Evolutionary conservation across 2,888 invertebrate species (phyloP).

Genomic region (Polyommatus iphigenia): DNA sequence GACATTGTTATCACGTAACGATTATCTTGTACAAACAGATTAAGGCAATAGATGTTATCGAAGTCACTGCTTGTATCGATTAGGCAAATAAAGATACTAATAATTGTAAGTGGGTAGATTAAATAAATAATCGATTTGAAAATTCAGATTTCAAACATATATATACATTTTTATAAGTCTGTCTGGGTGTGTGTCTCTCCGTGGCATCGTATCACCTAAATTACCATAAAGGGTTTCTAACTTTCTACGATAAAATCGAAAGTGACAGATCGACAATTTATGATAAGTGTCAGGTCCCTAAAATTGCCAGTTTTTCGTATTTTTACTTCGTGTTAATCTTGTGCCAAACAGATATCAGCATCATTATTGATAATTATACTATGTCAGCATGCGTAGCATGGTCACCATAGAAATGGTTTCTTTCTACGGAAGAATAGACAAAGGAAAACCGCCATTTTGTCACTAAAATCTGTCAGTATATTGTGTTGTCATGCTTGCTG

Average conservation of each 20-base stretch:
- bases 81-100: neutral
- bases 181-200: neutral
- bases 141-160: neutral
- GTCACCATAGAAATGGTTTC: too few species aligned
- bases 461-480: too few species aligned
- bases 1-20: neutral
- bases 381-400: too few species aligned
- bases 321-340: too few species aligned
- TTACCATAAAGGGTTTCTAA: neutral
- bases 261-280: neutral
- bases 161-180: too few species aligned
- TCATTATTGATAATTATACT: too few species aligned
- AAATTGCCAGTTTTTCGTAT: neutral
- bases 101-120: constrained; percentile 6
- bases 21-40: constrained; percentile 31
- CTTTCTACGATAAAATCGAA: neutral
- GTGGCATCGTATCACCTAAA: neutral
- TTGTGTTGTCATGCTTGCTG: too few species aligned
- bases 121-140: neutral
- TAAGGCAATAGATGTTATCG: constrained; percentile 41
- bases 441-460: too few species aligned
- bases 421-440: too few species aligned
- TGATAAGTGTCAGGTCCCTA: neutral
- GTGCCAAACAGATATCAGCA: too few species aligned
- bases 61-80: neutral